These are phyloP conservation scores for Tachina grossa DNA, from an alignment of 2,888 invertebrate species.

Conservation along the genomic window DNA sequence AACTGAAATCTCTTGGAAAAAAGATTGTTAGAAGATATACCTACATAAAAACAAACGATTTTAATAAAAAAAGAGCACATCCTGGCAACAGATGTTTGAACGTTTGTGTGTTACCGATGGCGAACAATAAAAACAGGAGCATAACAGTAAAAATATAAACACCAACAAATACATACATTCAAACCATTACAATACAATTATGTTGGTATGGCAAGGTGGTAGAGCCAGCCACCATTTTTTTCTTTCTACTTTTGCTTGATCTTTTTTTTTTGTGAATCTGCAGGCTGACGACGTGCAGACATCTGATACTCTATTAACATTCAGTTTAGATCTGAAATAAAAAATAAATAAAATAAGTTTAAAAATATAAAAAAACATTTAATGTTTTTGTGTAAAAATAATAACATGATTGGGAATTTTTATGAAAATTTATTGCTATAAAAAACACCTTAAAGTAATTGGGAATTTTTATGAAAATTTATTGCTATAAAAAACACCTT, in stretches of 20 bases:
- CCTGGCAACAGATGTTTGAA: slow-evolving; percentile 49
- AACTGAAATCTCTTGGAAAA: slow-evolving; percentile 38
- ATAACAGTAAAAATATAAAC: slow-evolving; percentile 20
- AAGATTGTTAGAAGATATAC: slow-evolving; percentile 16
- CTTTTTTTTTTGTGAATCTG: slow-evolving; percentile 9
- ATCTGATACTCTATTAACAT: slow-evolving; percentile 21
- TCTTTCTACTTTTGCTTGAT: slow-evolving; percentile 1
- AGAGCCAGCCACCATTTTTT: neutral
- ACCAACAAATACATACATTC: slow-evolving; percentile 11
- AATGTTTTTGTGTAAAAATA: no score
- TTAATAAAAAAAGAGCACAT: slow-evolving; percentile 25
- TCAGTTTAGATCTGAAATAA: no score
- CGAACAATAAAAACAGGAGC: slow-evolving; percentile 44
- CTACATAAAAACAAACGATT: slow-evolving; percentile 38
- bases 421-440: no score
- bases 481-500: neutral
- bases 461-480: no score
- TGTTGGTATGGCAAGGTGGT: slow-evolving; percentile 17
- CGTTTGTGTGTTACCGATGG: slow-evolving; percentile 11
- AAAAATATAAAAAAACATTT: no score
- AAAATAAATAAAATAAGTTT: neutral
- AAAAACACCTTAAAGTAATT: no score
- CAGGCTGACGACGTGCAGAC: neutral
- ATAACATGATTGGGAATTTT: no score
- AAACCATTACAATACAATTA: slow-evolving; percentile 32